Evolutionary conservation across 2,888 invertebrate genomes (phyloP).

Genomic region (Baccha elongata): DNA sequence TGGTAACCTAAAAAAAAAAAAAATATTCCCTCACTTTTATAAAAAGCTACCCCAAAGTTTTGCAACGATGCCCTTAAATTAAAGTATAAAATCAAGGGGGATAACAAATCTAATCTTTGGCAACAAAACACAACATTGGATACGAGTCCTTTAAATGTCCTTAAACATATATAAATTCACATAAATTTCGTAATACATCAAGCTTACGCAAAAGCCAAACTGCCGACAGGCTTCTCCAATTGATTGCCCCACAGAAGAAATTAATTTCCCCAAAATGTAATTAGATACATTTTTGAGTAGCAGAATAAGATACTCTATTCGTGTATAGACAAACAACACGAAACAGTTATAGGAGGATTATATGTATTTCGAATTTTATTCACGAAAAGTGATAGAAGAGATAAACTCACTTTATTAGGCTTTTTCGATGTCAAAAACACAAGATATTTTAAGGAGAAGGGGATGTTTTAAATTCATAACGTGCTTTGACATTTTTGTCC

Average conservation of each 20-base stretch:
- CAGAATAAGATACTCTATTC: conserved; percentile 6
- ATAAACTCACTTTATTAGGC: conserved; percentile 57
- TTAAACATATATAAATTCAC: conserved; percentile 36
- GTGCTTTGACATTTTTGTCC: conserved; percentile 46
- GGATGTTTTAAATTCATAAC: conserved; percentile 58
- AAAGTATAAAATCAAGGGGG: conserved; percentile 33
- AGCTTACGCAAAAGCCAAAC: neutral
- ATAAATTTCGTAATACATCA: neutral
- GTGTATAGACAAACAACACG: neutral
- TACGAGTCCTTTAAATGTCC: conserved; percentile 1
- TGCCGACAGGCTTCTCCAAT: conserved; percentile 25
- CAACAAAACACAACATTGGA: neutral
- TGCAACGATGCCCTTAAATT: conserved; percentile 47
- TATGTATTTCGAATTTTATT: conserved; percentile 49
- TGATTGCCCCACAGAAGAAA: conserved; percentile 40
- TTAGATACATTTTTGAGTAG: conserved; percentile 57
- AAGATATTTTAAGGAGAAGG: too few relatives aligned
- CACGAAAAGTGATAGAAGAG: conserved; percentile 61
- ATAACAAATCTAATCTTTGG: conserved; percentile 39
- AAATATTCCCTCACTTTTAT: conserved; percentile 13
- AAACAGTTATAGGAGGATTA: neutral
- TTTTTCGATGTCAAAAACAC: conserved; percentile 31
- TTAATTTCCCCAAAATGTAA: conserved; percentile 58
- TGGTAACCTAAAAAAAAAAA: conserved; percentile 22
- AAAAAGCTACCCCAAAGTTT: conserved; percentile 29